A percentile compares a stretch with the other conserved stretches of the same genome.
Conservation (phyloP, 2,888 invertebrate genomes). For the Chrysina gloriosa region DNA sequence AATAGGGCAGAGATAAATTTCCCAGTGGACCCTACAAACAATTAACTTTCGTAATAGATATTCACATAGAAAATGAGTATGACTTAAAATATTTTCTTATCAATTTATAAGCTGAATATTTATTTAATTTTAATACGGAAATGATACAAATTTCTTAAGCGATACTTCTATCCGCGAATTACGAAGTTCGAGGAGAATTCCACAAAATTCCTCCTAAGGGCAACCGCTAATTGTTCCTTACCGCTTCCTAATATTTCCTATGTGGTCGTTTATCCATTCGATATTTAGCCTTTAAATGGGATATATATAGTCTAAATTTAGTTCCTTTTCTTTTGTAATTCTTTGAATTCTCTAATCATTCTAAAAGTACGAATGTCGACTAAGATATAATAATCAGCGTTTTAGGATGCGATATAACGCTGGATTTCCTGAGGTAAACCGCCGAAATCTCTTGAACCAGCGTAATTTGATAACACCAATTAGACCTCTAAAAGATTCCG, state of each 20-base stretch:
- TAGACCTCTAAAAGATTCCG: not conserved
- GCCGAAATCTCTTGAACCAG: not conserved
- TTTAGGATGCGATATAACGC: not conserved
- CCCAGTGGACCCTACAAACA: slow-evolving; percentile 21
- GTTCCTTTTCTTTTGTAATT: not conserved
- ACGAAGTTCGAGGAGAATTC: not conserved
- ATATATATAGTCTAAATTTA: not conserved
- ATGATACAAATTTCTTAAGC: not conserved
- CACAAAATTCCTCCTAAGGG: not conserved
- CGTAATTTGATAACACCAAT: not conserved
- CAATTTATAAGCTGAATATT: not conserved
- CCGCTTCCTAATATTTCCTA: slow-evolving; percentile 7
- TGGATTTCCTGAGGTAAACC: slow-evolving; percentile 8
- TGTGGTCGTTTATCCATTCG: not conserved
- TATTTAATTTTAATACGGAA: not conserved
- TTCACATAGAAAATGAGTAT: not conserved
- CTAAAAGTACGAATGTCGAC: not conserved
- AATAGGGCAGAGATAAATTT: slow-evolving; percentile 33
- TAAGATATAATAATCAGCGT: not conserved
- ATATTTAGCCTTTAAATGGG: too few relatives aligned
- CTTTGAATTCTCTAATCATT: not conserved
- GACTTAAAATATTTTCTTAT: not conserved
- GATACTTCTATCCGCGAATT: not conserved
- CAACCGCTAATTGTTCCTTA: not conserved
- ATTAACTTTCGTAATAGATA: slow-evolving; percentile 12